phyloP scores from a whole-genome alignment of 2,888 invertebrate species.

The Campopleginae sp. region DNA sequence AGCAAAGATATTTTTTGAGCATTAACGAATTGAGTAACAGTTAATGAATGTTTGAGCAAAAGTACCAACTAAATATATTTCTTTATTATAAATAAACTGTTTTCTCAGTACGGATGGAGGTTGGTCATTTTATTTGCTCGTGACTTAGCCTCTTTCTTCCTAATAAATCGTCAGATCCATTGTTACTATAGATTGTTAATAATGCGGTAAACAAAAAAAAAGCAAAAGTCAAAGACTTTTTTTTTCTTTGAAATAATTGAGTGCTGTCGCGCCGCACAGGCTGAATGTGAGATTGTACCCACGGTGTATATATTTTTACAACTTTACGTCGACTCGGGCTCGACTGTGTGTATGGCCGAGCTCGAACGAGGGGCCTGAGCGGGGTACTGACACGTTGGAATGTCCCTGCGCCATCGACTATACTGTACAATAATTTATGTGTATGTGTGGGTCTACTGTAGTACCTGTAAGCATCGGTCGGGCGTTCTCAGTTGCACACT shows the following conservation, averaged over 20 bases:
- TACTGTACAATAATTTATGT: slow-evolving; percentile 35
- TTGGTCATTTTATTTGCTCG: not conserved
- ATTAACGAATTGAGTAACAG: no score
- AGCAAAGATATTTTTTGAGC: no score
- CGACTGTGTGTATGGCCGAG: slow-evolving; percentile 14
- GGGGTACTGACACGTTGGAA: slow-evolving; percentile 71
- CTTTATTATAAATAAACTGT: no score
- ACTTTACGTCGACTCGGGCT: slow-evolving; percentile 15
- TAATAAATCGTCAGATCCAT: not conserved
- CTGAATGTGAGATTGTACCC: not conserved
- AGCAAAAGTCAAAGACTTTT: not conserved
- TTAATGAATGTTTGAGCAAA: no score
- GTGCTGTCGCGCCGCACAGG: not conserved
- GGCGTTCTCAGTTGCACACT: slow-evolving; percentile 11
- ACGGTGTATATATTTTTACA: slow-evolving; percentile 20
- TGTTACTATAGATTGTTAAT: not conserved
- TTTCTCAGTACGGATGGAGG: not conserved
- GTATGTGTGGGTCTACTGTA: slow-evolving; percentile 22
- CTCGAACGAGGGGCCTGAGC: slow-evolving; percentile 43
- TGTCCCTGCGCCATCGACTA: slow-evolving; percentile 63
- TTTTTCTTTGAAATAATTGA: not conserved
- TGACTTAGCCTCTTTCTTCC: not conserved
- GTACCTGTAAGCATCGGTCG: slow-evolving; percentile 61
- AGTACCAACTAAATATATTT: no score
- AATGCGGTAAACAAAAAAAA: not conserved